A percentile compares a stretch with the other conserved stretches of the same genome.
Conservation (phyloP, 2,888 invertebrate genomes). For the Ligdia adustata region DNA sequence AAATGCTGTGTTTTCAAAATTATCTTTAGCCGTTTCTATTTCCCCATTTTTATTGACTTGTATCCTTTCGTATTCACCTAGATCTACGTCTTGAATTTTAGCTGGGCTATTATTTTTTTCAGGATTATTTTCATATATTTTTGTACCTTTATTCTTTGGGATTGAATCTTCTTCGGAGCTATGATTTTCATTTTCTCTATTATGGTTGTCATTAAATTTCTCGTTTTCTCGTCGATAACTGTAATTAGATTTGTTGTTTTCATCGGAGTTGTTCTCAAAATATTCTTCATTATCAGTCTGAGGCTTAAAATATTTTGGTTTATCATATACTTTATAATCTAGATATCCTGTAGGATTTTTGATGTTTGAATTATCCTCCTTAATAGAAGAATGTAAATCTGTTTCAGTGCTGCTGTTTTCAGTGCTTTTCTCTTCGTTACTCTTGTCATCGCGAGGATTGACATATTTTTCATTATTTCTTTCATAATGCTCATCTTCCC, state of each 20-base stretch:
- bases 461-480: slow-evolving; percentile 18
- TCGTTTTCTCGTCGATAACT: background rate
- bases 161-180: slow-evolving; percentile 30
- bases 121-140: slow-evolving; percentile 1
- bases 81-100: slow-evolving; percentile 55
- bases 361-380: slow-evolving; percentile 11
- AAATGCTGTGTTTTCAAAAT: slow-evolving; percentile 35
- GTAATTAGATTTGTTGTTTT: no score
- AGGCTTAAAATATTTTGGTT: slow-evolving; percentile 21
- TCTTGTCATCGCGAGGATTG: slow-evolving; percentile 14
- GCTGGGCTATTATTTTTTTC: slow-evolving; percentile 21
- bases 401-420: slow-evolving; percentile 14
- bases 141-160: slow-evolving; percentile 12
- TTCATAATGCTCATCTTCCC: slow-evolving; percentile 10
- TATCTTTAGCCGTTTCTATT: slow-evolving; percentile 47
- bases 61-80: slow-evolving; percentile 58
- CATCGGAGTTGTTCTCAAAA: slow-evolving; percentile 26
- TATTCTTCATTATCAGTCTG: slow-evolving; percentile 29
- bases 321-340: slow-evolving; percentile 22
- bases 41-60: slow-evolving; percentile 53
- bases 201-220: background rate
- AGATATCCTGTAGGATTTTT: slow-evolving; percentile 21
- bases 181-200: background rate
- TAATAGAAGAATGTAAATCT: slow-evolving; percentile 7
- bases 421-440: slow-evolving; percentile 10